These are phyloP conservation scores for Engystomops pustulosus DNA, from an alignment of 2,113 vertebrate genomes.

Conservation along the genomic window DNA sequence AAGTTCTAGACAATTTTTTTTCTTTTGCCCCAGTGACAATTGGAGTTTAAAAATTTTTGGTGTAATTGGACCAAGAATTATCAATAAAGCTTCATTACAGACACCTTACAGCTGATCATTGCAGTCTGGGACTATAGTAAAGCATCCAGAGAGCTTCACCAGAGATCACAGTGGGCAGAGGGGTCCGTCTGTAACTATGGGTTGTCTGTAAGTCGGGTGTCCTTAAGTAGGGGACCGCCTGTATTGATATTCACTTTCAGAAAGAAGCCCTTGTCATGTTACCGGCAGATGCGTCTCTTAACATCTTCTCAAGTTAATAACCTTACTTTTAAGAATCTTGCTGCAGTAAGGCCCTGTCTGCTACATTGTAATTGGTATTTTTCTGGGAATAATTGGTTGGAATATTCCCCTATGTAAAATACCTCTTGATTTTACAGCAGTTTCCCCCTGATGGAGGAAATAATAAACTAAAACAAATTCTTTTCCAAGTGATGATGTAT, in stretches of 20 bases:
- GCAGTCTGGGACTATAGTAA: too few relatives aligned
- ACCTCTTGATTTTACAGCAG: constrained; percentile 22
- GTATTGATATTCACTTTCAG: constrained; percentile 19
- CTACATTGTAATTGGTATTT: constrained; percentile 34
- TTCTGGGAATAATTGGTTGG: constrained; percentile 46
- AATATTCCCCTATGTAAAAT: constrained; percentile 41
- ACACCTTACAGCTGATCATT: too few relatives aligned
- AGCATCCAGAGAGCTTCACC: too few relatives aligned
- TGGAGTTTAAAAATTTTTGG: too few relatives aligned
- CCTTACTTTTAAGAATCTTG: constrained; percentile 27
- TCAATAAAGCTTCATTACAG: too few relatives aligned
- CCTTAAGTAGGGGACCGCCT: too few relatives aligned
- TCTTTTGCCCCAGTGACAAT: too few relatives aligned
- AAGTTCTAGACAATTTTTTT: too few relatives aligned
- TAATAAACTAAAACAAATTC: constrained; percentile 39
- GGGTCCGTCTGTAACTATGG: too few relatives aligned
- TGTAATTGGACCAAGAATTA: too few relatives aligned
- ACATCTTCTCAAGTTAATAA: constrained; percentile 51
- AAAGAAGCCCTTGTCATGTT: constrained; percentile 42
- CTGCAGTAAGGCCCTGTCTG: background rate
- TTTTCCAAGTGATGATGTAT: constrained; percentile 33
- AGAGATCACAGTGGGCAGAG: too few relatives aligned
- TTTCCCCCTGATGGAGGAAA: constrained; percentile 17
- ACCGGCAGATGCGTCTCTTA: constrained; percentile 31
- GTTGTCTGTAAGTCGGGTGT: too few relatives aligned